phyloP scores from a whole-genome alignment of 2,888 invertebrate genomes.

The Mantis religiosa region DNA sequence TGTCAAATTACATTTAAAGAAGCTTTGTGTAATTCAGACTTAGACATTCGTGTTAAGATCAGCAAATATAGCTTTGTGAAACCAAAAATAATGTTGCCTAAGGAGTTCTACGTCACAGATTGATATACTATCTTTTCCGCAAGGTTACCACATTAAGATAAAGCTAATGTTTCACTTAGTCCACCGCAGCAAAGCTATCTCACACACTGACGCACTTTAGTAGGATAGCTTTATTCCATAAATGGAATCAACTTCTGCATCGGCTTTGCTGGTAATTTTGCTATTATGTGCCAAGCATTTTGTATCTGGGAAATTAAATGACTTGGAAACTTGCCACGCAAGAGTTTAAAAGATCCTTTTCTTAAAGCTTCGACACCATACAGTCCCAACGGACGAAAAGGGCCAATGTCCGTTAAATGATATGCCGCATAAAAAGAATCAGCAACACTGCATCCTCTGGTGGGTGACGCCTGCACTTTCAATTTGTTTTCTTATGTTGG shows the following conservation, averaged over 20 bases:
- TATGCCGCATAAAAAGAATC: not conserved
- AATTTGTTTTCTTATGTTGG: not conserved
- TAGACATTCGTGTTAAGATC: too few species aligned
- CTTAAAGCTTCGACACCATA: not conserved
- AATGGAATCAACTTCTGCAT: not conserved
- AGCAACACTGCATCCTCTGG: not conserved
- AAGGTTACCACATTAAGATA: not conserved
- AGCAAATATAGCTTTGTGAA: too few species aligned
- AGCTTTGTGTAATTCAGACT: too few species aligned
- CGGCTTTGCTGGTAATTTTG: not conserved
- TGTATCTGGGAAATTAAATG: not conserved
- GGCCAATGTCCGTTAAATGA: not conserved
- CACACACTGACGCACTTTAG: not conserved
- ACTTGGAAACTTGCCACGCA: not conserved
- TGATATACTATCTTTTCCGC: not conserved
- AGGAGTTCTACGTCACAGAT: not conserved
- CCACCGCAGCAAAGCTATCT: not conserved
- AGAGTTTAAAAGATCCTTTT: not conserved
- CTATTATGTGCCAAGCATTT: not conserved
- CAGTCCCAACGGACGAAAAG: not conserved
- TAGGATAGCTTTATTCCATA: not conserved
- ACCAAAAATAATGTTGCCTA: not conserved
- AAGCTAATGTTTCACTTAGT: not conserved
- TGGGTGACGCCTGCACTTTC: not conserved
- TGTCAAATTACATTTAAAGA: too few species aligned